Evolutionary conservation across 1,140 invertebrate species (phyloP).

Genomic region (Sarcophaga bullata): DNA sequence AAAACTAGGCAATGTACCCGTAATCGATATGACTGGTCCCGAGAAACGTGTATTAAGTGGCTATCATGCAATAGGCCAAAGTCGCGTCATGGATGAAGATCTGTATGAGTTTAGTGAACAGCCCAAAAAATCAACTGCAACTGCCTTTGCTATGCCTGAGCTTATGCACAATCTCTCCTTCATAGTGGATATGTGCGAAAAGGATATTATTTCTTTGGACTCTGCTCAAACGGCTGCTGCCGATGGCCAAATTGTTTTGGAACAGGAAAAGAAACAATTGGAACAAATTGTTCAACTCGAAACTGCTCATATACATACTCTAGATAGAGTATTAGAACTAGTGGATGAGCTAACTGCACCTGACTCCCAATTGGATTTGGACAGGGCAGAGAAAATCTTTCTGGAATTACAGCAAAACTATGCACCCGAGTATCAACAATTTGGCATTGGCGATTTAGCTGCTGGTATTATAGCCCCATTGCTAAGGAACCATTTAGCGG

Average conservation of each 20-base stretch:
- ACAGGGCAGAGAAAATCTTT: constrained; percentile 79
- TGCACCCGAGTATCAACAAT: constrained; percentile 69
- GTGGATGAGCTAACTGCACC: constrained; percentile 76
- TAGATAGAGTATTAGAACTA: constrained; percentile 77
- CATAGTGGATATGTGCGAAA: constrained; percentile 91
- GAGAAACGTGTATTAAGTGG: constrained; percentile 93
- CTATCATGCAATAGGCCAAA: constrained; percentile 85
- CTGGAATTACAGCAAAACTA: constrained; percentile 74
- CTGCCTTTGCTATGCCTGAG: constrained; percentile 83
- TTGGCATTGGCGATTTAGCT: constrained; percentile 74
- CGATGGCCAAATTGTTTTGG: constrained; percentile 81
- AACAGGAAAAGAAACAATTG: constrained; percentile 81
- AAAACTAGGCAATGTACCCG: constrained; percentile 87
- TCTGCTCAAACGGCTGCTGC: constrained; percentile 78
- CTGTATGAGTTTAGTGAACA: constrained; percentile 69
- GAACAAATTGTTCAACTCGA: constrained; percentile 79
- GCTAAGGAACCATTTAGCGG: constrained; percentile 74
- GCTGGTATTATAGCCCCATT: constrained; percentile 74
- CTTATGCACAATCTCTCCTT: constrained; percentile 92
- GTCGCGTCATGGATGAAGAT: constrained; percentile 71
- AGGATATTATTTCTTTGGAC: constrained; percentile 93
- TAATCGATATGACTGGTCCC: constrained; percentile 98
- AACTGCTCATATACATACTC: constrained; percentile 75
- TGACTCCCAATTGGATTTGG: constrained; percentile 73
- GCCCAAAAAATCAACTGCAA: constrained; percentile 67